A percentile compares a stretch with the other conserved stretches of the same genome.
Evolutionary conservation across 2,888 invertebrate species (phyloP).

Genomic region (Lutraria lutraria): DNA sequence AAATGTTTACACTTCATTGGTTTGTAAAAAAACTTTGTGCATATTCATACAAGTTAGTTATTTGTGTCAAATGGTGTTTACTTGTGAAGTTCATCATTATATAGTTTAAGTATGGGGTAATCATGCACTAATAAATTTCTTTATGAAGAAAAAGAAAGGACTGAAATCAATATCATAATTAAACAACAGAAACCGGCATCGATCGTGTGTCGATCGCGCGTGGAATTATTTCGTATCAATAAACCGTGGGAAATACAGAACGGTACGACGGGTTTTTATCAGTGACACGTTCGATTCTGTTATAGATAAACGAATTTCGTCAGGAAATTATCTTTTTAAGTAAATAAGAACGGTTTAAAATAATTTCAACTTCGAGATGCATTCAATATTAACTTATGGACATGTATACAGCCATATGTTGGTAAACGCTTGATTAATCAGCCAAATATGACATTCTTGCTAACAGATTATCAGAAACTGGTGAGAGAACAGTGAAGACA

Average conservation of each 20-base stretch:
- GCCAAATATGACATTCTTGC: too few relatives aligned
- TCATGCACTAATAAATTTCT: background rate
- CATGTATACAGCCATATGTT: background rate
- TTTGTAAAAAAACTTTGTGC: too few relatives aligned
- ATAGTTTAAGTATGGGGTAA: background rate
- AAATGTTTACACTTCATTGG: too few relatives aligned
- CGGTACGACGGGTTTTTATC: background rate
- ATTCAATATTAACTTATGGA: background rate
- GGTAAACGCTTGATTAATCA: too few relatives aligned
- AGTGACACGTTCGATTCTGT: background rate
- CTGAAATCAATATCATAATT: background rate
- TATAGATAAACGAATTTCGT: background rate
- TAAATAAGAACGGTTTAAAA: background rate
- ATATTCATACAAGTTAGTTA: background rate
- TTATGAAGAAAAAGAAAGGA: background rate
- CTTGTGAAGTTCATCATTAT: background rate
- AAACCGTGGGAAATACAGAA: background rate
- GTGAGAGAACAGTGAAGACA: background rate
- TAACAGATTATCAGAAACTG: too few relatives aligned
- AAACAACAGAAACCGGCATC: background rate
- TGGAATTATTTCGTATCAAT: slow-evolving; percentile 9
- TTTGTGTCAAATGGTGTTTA: background rate
- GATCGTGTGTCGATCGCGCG: background rate
- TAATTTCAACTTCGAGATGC: too few relatives aligned
- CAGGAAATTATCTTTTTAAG: background rate